Percentiles rank a stretch among this genome's conserved stretches.
Evolutionary conservation across 2,888 invertebrate species (phyloP).

Genomic region (Lissonota sp.): DNA sequence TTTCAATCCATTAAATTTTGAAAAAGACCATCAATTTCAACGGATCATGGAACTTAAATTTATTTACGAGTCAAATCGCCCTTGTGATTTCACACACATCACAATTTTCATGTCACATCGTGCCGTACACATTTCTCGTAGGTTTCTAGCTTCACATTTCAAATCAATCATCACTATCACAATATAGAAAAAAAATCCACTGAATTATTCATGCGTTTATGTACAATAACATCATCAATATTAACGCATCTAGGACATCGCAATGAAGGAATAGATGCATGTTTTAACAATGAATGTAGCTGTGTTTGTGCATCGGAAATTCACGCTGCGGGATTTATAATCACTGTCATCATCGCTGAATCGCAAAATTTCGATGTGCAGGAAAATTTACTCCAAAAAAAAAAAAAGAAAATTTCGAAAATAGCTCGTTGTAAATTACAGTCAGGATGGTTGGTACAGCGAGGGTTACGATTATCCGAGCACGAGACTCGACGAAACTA

Average conservation of each 20-base stretch:
- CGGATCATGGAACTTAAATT: too few species aligned
- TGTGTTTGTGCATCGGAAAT: background rate
- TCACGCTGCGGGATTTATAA: constrained; percentile 27
- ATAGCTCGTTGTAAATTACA: constrained; percentile 78
- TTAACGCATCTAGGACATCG: constrained; percentile 1
- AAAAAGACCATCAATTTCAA: too few species aligned
- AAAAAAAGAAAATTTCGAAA: background rate
- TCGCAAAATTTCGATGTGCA: constrained; percentile 6
- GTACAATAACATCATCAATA: constrained; percentile 27
- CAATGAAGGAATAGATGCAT: constrained; percentile 44
- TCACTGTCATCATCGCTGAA: constrained; percentile 35
- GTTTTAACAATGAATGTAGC: constrained; percentile 24
- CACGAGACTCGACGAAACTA: constrained; percentile 83
- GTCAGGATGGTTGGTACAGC: constrained; percentile 86
- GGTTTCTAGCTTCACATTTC: background rate
- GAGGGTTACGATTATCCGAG: constrained; percentile 84
- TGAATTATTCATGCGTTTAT: background rate
- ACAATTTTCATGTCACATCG: constrained; percentile 4
- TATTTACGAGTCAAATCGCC: background rate
- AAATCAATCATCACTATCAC: background rate
- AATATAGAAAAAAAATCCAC: background rate
- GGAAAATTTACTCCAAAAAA: background rate
- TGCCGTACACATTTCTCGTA: constrained; percentile 8
- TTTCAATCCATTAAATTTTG: too few species aligned
- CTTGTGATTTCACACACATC: constrained; percentile 34